Evolutionary conservation across 2,797 vertebrate species (phyloP).

Genomic region (Sparidentex hasta): DNA sequence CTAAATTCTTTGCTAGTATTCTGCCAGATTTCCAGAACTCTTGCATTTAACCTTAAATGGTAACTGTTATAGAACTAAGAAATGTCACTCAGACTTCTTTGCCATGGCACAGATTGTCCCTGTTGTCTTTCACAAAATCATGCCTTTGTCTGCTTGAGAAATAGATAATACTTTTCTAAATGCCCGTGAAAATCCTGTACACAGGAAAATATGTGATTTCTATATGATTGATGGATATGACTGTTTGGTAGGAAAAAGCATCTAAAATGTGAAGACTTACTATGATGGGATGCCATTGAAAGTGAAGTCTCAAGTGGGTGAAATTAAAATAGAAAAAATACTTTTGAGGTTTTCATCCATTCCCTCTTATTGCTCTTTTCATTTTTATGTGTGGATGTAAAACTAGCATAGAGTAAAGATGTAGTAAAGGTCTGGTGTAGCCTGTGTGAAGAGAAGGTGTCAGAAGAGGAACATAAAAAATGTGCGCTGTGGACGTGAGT

Average conservation of each 20-base stretch:
- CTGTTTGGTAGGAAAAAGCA: slow-evolving; percentile 8
- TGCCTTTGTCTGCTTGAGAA: slow-evolving; percentile 21
- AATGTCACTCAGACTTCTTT: slow-evolving; percentile 39
- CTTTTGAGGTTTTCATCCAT: neutral
- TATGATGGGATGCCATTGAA: slow-evolving; percentile 11
- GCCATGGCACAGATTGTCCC: slow-evolving; percentile 39
- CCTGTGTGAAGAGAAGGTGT: slow-evolving; percentile 32
- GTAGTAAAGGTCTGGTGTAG: slow-evolving; percentile 34
- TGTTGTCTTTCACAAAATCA: slow-evolving; percentile 16
- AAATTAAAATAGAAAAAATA: neutral
- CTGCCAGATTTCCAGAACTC: slow-evolving; percentile 21
- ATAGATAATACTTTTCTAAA: slow-evolving; percentile 35
- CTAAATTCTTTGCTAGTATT: slow-evolving; percentile 18
- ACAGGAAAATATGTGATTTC: slow-evolving; percentile 20
- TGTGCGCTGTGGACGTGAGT: neutral
- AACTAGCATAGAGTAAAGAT: slow-evolving; percentile 42
- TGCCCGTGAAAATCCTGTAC: slow-evolving; percentile 36
- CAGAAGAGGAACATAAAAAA: neutral
- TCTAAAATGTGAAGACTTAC: slow-evolving; percentile 24
- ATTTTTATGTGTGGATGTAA: slow-evolving; percentile 43
- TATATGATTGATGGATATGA: slow-evolving; percentile 17
- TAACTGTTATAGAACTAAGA: slow-evolving; percentile 16
- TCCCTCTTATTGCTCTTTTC: slow-evolving; percentile 17
- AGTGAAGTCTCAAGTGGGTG: slow-evolving; percentile 4
- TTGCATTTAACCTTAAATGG: slow-evolving; percentile 9